Conservation (phyloP, 2,797 vertebrate species). For the Petrocephalus schoutedeni region DNA sequence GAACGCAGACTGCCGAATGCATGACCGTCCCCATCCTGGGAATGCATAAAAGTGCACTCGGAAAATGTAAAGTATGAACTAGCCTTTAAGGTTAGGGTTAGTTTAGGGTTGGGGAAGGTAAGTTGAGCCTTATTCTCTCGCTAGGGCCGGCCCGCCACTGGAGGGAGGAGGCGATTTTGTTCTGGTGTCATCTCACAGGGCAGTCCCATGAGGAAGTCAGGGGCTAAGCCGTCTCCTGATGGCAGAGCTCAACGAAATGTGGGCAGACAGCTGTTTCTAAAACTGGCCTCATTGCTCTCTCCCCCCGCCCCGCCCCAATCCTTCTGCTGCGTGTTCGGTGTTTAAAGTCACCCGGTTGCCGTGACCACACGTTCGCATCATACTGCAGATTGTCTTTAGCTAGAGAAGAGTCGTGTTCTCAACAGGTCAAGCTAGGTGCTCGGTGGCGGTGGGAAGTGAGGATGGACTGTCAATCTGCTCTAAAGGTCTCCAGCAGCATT, state of each 20-base stretch:
- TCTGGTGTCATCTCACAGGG: neutral
- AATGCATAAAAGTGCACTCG: no score
- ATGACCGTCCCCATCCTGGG: no score
- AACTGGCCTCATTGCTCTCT: neutral
- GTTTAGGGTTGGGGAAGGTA: neutral
- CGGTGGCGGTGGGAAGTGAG: neutral
- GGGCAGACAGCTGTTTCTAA: slow-evolving; percentile 13
- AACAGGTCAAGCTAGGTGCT: neutral
- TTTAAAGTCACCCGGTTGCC: neutral
- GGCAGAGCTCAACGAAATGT: neutral
- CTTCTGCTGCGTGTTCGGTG: neutral
- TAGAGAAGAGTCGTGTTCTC: neutral
- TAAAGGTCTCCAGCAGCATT: neutral
- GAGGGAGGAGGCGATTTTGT: neutral
- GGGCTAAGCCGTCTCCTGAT: neutral
- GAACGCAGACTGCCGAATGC: no score
- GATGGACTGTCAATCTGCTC: neutral
- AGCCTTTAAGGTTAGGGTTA: neutral
- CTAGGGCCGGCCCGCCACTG: neutral
- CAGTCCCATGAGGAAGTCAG: neutral
- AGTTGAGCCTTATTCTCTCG: neutral
- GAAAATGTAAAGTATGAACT: no score
- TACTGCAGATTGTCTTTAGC: neutral
- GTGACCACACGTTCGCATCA: neutral
- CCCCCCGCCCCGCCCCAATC: neutral